These are phyloP conservation scores for Drosophila silvestris DNA, from an alignment of 2,888 invertebrate genomes.

Conservation along the genomic window DNA sequence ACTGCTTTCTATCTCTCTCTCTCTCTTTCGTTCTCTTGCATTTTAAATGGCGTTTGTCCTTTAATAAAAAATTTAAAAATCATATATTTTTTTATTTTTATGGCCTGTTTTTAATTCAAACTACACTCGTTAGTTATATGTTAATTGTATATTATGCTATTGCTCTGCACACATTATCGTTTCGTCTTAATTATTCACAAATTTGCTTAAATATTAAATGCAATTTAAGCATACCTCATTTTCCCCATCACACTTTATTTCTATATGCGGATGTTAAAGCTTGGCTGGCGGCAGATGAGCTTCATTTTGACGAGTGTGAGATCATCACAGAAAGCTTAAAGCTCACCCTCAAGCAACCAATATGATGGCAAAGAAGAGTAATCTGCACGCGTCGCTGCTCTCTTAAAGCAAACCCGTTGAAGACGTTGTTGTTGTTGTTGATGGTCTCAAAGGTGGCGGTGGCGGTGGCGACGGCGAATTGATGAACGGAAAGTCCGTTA, in stretches of 20 bases:
- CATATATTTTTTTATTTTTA: constrained; percentile 22
- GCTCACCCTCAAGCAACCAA: not conserved
- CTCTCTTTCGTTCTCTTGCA: constrained; percentile 4
- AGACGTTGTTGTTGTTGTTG: not conserved
- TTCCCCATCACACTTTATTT: not conserved
- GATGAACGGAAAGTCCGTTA: constrained; percentile 30
- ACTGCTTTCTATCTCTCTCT: not conserved
- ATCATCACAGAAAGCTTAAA: not conserved
- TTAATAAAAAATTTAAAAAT: constrained; percentile 16
- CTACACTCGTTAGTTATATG: not conserved
- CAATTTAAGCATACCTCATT: not conserved
- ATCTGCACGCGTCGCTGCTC: not conserved
- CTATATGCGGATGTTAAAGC: not conserved
- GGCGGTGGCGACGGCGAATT: not conserved
- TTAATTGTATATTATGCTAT: not conserved
- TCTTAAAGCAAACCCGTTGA: not conserved
- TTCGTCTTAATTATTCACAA: not conserved
- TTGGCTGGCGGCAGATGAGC: not conserved
- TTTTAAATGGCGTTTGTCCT: constrained; percentile 36
- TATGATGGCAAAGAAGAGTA: not conserved
- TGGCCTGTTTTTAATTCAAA: constrained; percentile 11
- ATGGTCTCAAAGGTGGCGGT: no score
- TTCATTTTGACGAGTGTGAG: not conserved
- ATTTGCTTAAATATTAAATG: not conserved
- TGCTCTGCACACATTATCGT: not conserved